Evolutionary conservation across 2,888 invertebrate species (phyloP), one percentile per base, ranked within the genome.

Genomic region (Geophilus truncorum): DNA sequence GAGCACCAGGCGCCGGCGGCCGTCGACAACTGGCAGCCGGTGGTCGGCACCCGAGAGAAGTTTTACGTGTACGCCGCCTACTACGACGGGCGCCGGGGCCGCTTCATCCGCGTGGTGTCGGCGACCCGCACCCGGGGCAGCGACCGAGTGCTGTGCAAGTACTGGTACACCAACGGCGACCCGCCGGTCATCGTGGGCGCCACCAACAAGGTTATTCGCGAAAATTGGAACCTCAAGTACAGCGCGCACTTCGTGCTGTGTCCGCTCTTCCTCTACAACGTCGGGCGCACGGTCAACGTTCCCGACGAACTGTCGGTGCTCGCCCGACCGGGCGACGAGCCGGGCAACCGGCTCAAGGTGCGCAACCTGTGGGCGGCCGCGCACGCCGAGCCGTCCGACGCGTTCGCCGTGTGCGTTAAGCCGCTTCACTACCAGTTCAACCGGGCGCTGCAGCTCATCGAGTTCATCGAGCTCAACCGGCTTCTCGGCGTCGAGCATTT

Each of bases 41-140:
- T 87, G 30, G 82, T 82, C n/a, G 85, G 86, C 62, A 84, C 86
- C 5, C 83, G 83, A 57, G 86, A 86, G 80, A 94, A 94, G 87
- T 96, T 96, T 89, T 95, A 92, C 89, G 95, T 96, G 79, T 96
- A 94, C 86, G 95, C 96, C 10, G 96, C 96, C 78, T 96, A 93
- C 86, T 93, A 92, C 86, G 96, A 96, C 88, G 83, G 84, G 82
- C 78, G 83, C 12, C 82, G 84, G 23, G 84, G 83, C 18, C 82
- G 84, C 30, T 81, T 81, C 40, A 90, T 96, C 78, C 90, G 96
- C 75, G 90, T 96, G 81, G 92, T 96, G 83, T 95, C 94, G 12
- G 95, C 95, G 10, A 95, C 96, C 0, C 94, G 93, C 88, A 96
- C 96, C 0, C 91, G 94, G 78, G 92, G 92, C 1, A 92, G 94